Conservation (phyloP, 2,888 invertebrate genomes). For the Aproaerema taeniolella region DNA sequence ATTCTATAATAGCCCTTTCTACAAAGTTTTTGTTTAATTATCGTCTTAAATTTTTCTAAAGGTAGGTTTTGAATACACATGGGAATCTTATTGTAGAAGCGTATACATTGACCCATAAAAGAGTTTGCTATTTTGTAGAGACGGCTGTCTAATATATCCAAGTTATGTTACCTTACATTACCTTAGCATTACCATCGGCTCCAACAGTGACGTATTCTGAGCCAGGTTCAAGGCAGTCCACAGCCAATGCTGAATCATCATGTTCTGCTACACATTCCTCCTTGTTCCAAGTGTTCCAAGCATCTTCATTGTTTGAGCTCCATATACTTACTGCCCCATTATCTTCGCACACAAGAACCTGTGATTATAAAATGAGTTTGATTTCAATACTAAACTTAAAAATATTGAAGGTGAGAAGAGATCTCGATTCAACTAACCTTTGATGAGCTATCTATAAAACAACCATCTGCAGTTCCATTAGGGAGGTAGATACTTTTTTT, state of each 20-base stretch:
- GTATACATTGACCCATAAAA: too few species aligned
- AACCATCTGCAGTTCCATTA: conserved; percentile 63
- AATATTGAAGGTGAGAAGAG: too few species aligned
- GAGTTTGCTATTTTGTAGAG: too few species aligned
- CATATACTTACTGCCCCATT: conserved; percentile 61
- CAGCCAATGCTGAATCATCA: conserved; percentile 50
- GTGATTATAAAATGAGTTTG: conserved; percentile 6
- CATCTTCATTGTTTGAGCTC: conserved; percentile 31
- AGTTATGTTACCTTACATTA: too few species aligned
- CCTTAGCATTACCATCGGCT: conserved; percentile 69
- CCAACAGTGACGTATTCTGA: conserved; percentile 62
- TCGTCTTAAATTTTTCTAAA: too few species aligned
- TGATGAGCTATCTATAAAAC: conserved; percentile 49
- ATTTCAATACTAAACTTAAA: too few species aligned
- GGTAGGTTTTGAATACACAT: too few species aligned
- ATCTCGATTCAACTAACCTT: too few species aligned
- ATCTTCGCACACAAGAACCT: conserved; percentile 69
- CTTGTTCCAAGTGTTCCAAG: conserved; percentile 53
- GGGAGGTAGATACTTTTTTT: conserved; percentile 44
- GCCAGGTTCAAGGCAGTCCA: conserved; percentile 50
- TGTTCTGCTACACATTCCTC: conserved; percentile 57
- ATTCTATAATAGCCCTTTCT: too few species aligned
- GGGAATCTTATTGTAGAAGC: too few species aligned
- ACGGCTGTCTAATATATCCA: too few species aligned
- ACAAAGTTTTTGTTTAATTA: too few species aligned